Base-by-base conservation (phyloP, 2,113 vertebrate species). In the Desmodus rotundus region DNA sequence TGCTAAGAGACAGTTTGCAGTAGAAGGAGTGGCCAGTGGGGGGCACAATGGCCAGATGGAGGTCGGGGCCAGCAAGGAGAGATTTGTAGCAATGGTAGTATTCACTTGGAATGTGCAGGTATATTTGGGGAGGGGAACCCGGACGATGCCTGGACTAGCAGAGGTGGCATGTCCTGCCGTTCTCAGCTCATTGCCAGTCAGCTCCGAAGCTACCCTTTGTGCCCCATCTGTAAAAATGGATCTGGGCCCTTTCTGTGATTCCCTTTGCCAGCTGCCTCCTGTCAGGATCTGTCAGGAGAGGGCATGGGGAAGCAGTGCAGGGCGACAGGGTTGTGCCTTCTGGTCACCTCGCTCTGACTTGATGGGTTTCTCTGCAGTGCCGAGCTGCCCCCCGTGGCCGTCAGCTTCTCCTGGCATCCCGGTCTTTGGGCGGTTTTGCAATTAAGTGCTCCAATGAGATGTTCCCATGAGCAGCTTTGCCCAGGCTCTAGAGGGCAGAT, bases 11-110 rank as follows among this genome's bases (percentile, higher is more conserved):
- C 68, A 43, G 1, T 4, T 7, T 43, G 31, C 36, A 19, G 85
- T 1, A 1, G 14, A 50, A 5, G 24, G 61, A 24, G n/a, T 24
- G 9, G 33, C 1, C 1, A n/a, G 7, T 5, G 14, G 15, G 81
- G 74, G 20, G 43, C 56, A 20, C 11, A 17, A 50, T 14, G n/a
- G 38, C 33, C 31, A 2, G 22, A 1, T 7, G 38, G 50, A 20
- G 47, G 38, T 17, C 38, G 24, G n/a, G 28, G 58, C n/a, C 76
- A 61, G 58, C 41, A 5, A 3, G 47, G 73, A 13, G 28, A 43
- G 26, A 26, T 2, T 4, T 14, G 1, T 3, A 15, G 70, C 63
- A 24, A 2, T 0, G 3, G n/a, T 13, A 3, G 0, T 13, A 15
- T 20, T 56, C 43, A 22, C 17, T 24, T 14, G 41, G 54, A 82